Evolutionary conservation across 1,140 invertebrate species (phyloP).

Genomic region (Hycleus cichorii): DNA sequence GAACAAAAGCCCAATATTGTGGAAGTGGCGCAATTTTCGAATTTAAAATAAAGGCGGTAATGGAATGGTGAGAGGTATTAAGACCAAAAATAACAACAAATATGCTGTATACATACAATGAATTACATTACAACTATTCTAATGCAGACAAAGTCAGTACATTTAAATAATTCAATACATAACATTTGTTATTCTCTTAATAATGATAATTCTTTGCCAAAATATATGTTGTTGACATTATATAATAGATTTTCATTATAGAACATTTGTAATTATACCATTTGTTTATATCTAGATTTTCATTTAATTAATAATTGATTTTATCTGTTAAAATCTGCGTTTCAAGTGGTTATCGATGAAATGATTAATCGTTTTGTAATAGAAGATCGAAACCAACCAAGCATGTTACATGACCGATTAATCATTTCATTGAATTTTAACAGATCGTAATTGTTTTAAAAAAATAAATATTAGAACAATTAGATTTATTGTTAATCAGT

Average conservation of each 20-base stretch:
- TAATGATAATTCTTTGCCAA: conserved; percentile 31
- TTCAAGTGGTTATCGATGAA: background rate
- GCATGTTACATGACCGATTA: background rate
- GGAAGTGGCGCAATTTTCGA: no score
- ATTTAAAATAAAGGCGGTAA: no score
- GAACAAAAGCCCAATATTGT: no score
- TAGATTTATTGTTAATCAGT: conserved; percentile 8
- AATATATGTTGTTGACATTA: conserved; percentile 35
- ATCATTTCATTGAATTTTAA: conserved; percentile 7
- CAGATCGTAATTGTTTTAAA: conserved; percentile 3
- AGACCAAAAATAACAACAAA: conserved; percentile 32
- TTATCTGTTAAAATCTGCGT: conserved; percentile 13
- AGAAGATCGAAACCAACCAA: background rate
- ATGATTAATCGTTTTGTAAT: background rate
- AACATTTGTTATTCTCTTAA: conserved; percentile 22
- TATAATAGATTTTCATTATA: conserved; percentile 19
- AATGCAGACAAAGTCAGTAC: conserved; percentile 37
- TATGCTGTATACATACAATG: conserved; percentile 36
- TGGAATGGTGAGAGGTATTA: conserved; percentile 16
- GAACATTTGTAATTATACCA: conserved; percentile 34
- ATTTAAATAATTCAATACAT: conserved; percentile 29
- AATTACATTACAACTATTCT: conserved; percentile 35
- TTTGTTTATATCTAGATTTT: background rate
- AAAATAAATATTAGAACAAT: conserved; percentile 7
- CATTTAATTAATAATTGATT: conserved; percentile 12